Conservation (phyloP, 2,113 vertebrate species). For the Suricata suricatta region DNA sequence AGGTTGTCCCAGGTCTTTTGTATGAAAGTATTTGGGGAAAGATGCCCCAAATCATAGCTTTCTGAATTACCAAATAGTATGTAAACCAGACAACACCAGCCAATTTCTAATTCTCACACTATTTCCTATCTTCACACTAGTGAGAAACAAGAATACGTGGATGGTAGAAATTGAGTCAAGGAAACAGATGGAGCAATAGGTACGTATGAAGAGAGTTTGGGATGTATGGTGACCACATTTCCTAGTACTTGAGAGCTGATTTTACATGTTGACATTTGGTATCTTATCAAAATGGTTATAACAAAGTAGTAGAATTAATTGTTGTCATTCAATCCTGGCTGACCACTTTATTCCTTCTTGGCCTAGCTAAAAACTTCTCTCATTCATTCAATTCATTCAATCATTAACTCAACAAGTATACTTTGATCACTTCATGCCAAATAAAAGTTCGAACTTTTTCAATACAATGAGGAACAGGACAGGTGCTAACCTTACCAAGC, state of each 20-base stretch:
- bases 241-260: not conserved
- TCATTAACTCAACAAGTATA: not conserved
- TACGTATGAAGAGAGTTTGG: rapidly evolving
- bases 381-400: not conserved
- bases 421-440: not conserved
- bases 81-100: not conserved
- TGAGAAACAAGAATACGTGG: not conserved
- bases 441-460: not conserved
- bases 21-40: not conserved
- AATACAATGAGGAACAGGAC: not conserved
- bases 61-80: not conserved
- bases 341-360: not conserved
- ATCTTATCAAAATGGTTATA: not conserved
- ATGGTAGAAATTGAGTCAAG: not conserved
- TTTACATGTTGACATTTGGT: not conserved
- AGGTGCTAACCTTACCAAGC: not conserved
- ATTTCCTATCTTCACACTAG: not conserved
- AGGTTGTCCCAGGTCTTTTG: not conserved
- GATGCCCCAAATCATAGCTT: not conserved
- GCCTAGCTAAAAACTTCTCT: not conserved
- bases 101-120: not conserved
- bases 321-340: not conserved
- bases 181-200: not conserved
- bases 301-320: not conserved
- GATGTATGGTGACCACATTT: not conserved